Evolutionary conservation across 2,888 invertebrate genomes (phyloP).

Genomic region (Hybos culiciformis): DNA sequence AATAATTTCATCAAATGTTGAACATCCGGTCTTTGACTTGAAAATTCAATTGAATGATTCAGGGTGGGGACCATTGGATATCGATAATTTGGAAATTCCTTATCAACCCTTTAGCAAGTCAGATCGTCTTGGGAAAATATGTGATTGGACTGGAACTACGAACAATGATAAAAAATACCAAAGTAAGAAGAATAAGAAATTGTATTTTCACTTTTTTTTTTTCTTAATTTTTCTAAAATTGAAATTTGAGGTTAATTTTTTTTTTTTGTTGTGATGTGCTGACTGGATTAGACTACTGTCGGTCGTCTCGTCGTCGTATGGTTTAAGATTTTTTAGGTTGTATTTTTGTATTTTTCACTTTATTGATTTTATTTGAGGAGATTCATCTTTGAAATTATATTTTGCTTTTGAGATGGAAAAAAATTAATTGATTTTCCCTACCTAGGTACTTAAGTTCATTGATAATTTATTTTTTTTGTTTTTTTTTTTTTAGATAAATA

Average conservation of each 20-base stretch:
- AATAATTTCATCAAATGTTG: conserved; percentile 25
- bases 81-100: conserved; percentile 72
- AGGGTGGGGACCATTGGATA: conserved; percentile 95
- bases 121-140: conserved; percentile 95
- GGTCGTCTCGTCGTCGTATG: no score
- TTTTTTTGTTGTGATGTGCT: no score
- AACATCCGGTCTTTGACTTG: conserved; percentile 24
- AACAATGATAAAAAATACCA: conserved; percentile 89
- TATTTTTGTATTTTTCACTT: no score
- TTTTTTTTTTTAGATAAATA: conserved; percentile 56
- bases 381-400: no score
- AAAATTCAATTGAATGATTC: conserved; percentile 31
- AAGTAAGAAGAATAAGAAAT: conserved; percentile 53
- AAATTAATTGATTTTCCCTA: no score
- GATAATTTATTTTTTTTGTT: background rate
- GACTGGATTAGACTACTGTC: no score
- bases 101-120: conserved; percentile 99
- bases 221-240: no score
- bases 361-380: no score
- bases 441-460: no score
- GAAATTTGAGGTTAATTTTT: background rate
- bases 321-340: no score
- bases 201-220: no score
- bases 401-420: no score
- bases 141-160: conserved; percentile 94